Percentiles rank a stretch among this genome's conserved stretches.
These are phyloP conservation scores for Hydrochoerus hydrochaeris DNA, from an alignment of 2,113 vertebrate genomes.

Conservation along the genomic window DNA sequence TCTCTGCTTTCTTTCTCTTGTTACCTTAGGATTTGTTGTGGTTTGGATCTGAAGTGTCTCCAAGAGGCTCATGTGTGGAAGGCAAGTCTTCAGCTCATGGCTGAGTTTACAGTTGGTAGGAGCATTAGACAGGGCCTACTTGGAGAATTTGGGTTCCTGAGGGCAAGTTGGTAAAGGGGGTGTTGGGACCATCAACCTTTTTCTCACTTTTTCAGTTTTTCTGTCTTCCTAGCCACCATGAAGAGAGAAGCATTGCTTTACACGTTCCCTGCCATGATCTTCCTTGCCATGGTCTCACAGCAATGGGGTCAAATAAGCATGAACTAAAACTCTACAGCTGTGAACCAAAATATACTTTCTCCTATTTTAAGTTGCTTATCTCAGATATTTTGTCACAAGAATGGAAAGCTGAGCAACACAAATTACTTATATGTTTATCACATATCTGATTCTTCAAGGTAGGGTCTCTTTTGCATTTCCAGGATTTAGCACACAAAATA, in stretches of 20 bases:
- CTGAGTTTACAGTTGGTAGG: background rate
- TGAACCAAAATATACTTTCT: background rate
- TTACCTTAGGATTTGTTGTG: background rate
- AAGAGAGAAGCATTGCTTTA: background rate
- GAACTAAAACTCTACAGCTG: background rate
- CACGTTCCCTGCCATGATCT: too few relatives aligned
- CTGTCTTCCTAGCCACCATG: background rate
- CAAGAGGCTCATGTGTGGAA: background rate
- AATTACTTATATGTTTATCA: background rate
- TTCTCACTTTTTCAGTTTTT: too few relatives aligned
- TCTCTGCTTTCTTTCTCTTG: background rate
- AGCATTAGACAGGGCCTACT: background rate
- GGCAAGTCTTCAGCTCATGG: background rate
- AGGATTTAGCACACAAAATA: background rate
- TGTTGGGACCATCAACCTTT: background rate
- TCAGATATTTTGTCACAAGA: background rate
- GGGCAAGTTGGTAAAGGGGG: too few relatives aligned
- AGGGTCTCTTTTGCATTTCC: background rate
- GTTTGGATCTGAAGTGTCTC: background rate
- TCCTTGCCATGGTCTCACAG: background rate
- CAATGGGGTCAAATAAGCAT: too few relatives aligned
- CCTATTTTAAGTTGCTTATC: background rate
- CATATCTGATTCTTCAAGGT: background rate
- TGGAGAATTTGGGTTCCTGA: background rate
- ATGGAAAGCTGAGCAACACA: background rate